Conservation (phyloP, 2,888 invertebrate species). For the Drosophila recens region DNA sequence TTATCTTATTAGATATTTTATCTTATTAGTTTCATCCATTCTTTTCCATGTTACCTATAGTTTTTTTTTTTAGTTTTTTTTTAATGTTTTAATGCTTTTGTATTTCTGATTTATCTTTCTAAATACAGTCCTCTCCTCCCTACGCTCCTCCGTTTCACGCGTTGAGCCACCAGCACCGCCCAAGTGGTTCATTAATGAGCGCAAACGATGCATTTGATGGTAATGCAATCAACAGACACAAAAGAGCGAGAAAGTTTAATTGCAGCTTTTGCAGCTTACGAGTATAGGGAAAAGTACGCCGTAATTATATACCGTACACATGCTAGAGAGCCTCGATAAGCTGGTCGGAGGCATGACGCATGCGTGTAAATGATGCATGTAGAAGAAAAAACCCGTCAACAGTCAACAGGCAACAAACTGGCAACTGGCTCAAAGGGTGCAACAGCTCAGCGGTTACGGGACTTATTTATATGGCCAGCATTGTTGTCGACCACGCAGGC, state of each 20-base stretch:
- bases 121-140: not conserved
- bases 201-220: conserved; percentile 70
- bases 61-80: no score
- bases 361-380: conserved; percentile 70
- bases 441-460: conserved; percentile 21
- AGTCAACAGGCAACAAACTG: conserved; percentile 19
- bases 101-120: not conserved
- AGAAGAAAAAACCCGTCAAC: conserved; percentile 12
- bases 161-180: conserved; percentile 32
- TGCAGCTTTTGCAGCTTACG: conserved; percentile 62
- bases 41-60: no score
- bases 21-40: no score
- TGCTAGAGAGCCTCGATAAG: conserved; percentile 8
- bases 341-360: conserved; percentile 69
- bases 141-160: not conserved
- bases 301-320: conserved; percentile 58
- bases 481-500: conserved; percentile 40
- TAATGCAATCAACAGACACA: conserved; percentile 65
- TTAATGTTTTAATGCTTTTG: no score
- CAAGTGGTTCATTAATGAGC: conserved; percentile 60
- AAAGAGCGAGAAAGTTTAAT: conserved; percentile 80
- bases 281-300: conserved; percentile 57
- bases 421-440: not conserved
- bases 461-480: conserved; percentile 64
- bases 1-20: no score